Conservation (phyloP, 1,140 invertebrate genomes). For the Anoplophora glabripennis region DNA sequence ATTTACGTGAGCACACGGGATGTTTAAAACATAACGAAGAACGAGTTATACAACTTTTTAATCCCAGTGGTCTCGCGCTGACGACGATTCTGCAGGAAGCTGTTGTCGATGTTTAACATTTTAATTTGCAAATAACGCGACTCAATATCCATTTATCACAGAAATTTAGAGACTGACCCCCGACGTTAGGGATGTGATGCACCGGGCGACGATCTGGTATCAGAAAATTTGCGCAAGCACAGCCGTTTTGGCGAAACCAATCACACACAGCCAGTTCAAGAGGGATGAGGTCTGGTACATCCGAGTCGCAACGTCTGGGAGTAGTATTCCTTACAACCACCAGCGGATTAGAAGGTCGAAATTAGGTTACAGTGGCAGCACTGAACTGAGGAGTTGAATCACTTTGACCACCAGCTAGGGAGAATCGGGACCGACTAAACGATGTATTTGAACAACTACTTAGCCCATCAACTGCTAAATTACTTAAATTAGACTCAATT, state of each 20-base stretch:
- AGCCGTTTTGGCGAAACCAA: conserved; percentile 42
- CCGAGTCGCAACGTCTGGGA: neutral
- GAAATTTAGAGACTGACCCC: conserved; percentile 18
- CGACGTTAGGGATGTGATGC: conserved; percentile 20
- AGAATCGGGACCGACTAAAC: conserved; percentile 23
- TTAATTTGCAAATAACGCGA: conserved; percentile 43
- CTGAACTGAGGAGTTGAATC: neutral
- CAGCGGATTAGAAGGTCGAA: neutral
- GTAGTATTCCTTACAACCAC: neutral
- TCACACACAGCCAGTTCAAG: neutral
- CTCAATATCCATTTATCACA: conserved; percentile 48
- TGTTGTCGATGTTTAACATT: conserved; percentile 63
- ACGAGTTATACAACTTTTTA: conserved; percentile 80
- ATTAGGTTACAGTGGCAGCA: neutral
- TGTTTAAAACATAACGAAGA: conserved; percentile 77
- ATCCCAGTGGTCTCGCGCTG: conserved; percentile 77
- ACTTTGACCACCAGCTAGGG: neutral
- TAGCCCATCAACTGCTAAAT: conserved; percentile 26
- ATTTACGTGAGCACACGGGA: neutral
- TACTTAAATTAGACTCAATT: conserved; percentile 40
- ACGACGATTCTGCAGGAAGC: conserved; percentile 72
- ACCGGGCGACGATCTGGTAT: neutral
- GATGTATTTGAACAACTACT: conserved; percentile 26
- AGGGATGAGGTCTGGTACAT: neutral
- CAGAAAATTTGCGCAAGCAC: neutral